Evolutionary conservation across 2,113 vertebrate species (phyloP).

Genomic region (Chelonoidis abingdonii): DNA sequence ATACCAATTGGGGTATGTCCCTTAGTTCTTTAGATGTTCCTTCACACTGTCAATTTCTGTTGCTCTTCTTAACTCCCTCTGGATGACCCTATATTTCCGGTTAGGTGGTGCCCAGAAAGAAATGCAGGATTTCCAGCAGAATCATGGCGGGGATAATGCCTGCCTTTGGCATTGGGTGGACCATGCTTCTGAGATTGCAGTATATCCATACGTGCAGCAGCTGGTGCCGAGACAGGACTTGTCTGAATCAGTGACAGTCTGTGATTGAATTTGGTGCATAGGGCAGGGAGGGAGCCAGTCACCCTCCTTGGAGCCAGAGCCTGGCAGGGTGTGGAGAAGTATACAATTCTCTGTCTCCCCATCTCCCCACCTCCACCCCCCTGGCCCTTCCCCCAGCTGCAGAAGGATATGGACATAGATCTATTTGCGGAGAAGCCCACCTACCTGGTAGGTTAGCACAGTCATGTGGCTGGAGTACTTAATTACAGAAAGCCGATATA

Average conservation of each 20-base stretch:
- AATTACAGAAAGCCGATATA: conserved; percentile 62
- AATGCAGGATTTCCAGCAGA: background rate
- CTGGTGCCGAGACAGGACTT: background rate
- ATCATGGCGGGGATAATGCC: background rate
- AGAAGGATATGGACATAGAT: background rate
- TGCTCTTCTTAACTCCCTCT: background rate
- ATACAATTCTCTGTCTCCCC: background rate
- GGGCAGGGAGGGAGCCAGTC: background rate
- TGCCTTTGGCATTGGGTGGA: background rate
- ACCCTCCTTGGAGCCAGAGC: background rate
- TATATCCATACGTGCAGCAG: background rate
- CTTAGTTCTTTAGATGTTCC: background rate
- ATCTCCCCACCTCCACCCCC: background rate
- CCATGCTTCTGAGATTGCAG: background rate
- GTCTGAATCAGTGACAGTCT: background rate
- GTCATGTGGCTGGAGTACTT: conserved; percentile 67
- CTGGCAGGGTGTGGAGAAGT: fast-evolving
- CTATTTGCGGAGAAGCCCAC: conserved; percentile 34
- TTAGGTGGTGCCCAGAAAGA: background rate
- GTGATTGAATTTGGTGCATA: background rate
- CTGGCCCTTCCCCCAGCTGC: fast-evolving
- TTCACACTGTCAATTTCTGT: background rate
- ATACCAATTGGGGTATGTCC: background rate
- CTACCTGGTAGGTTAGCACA: conserved; percentile 48
- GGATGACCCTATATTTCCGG: background rate